These are phyloP conservation scores for Dromococcyx pavoninus DNA, from an alignment of 2,797 vertebrate species.

Conservation along the genomic window DNA sequence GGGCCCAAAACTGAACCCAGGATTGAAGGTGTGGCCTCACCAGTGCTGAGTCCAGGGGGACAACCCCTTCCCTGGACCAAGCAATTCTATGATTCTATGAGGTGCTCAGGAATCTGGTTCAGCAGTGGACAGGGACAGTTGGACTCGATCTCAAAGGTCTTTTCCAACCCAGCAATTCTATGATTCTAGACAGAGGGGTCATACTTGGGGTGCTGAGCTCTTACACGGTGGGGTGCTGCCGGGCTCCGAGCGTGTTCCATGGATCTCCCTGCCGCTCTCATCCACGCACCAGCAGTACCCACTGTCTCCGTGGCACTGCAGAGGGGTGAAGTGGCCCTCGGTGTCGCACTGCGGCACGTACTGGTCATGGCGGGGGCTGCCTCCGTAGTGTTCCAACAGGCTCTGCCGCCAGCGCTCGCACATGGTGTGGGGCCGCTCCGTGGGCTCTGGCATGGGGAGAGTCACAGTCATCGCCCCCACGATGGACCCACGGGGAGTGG, in stretches of 20 bases:
- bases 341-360: conserved; percentile 77
- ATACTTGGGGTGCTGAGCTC: neutral
- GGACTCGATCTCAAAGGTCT: too few relatives aligned
- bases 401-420: conserved; percentile 80
- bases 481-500: too few relatives aligned
- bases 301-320: conserved; percentile 81
- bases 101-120: too few relatives aligned
- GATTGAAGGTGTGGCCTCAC: too few relatives aligned
- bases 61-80: too few relatives aligned
- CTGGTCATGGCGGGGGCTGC: conserved; percentile 69
- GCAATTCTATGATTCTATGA: too few relatives aligned
- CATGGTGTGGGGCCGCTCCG: conserved; percentile 69
- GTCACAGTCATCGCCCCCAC: neutral
- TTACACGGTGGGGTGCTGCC: conserved; percentile 88
- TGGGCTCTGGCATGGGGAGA: conserved; percentile 31
- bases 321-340: conserved; percentile 70
- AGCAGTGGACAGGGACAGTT: too few relatives aligned
- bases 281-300: conserved; percentile 85
- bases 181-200: too few relatives aligned
- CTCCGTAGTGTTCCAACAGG: conserved; percentile 74
- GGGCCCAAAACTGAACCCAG: too few relatives aligned
- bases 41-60: too few relatives aligned
- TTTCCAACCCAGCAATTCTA: too few relatives aligned
- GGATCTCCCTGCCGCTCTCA: conserved; percentile 86
- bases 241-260: conserved; percentile 87